Evolutionary conservation across 2,113 vertebrate genomes (phyloP).

Genomic region (Mixornis gularis): DNA sequence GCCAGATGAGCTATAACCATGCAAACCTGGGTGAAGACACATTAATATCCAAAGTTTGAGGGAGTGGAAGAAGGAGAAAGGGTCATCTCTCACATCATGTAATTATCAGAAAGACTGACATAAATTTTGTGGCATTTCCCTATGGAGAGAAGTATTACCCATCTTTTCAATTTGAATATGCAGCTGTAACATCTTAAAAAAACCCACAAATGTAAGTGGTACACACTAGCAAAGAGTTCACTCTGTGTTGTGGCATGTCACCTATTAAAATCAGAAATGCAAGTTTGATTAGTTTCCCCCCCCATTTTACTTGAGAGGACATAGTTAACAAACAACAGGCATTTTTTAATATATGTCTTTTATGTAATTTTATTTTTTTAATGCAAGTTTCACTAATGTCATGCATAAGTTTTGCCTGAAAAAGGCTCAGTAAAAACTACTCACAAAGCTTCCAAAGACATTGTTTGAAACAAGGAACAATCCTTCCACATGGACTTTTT

Average conservation of each 20-base stretch:
- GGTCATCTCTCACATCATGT: fast-evolving
- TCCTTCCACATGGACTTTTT: not conserved
- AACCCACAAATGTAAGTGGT: too few species aligned
- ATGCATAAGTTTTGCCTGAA: not conserved
- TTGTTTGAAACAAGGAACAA: not conserved
- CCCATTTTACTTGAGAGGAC: not conserved
- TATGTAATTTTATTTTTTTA: too few species aligned
- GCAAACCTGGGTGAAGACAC: not conserved
- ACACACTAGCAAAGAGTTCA: not conserved
- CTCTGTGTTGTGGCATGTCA: not conserved
- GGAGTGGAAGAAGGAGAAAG: not conserved
- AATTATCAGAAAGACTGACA: not conserved
- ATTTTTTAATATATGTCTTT: too few species aligned
- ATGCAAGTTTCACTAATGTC: not conserved
- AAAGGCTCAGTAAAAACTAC: not conserved
- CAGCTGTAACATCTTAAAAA: not conserved
- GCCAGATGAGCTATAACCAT: not conserved
- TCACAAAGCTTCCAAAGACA: not conserved
- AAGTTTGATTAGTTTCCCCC: not conserved
- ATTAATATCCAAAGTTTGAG: not conserved
- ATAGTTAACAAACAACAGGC: too few species aligned
- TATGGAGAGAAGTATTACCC: not conserved
- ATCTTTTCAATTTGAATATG: not conserved
- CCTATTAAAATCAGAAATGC: not conserved
- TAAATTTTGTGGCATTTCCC: not conserved